Evolutionary conservation across 2,113 vertebrate species (phyloP).

Genomic region (Circaetus cinerascens): DNA sequence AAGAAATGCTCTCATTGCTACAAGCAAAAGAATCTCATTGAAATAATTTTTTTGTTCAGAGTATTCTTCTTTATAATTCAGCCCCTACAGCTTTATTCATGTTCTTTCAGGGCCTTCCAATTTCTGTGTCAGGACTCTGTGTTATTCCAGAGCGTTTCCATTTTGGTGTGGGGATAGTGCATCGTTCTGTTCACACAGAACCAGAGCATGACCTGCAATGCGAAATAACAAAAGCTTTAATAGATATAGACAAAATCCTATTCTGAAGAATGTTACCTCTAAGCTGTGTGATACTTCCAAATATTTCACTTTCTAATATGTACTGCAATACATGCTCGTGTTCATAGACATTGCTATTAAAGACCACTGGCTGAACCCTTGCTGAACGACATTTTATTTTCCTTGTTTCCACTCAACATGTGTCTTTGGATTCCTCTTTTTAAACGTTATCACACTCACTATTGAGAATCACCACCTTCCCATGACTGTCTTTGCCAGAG

Average conservation of each 20-base stretch:
- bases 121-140: not conserved
- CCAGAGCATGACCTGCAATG: not conserved
- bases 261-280: not conserved
- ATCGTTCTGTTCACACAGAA: not conserved
- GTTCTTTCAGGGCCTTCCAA: not conserved
- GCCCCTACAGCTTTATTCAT: not conserved
- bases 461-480: not conserved
- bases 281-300: not conserved
- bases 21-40: not conserved
- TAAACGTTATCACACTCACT: not conserved
- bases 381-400: not conserved
- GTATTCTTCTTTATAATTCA: not conserved
- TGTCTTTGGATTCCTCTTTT: not conserved
- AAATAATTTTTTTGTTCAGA: not conserved
- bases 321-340: not conserved
- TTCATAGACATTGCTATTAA: not conserved
- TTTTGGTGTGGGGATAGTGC: not conserved
- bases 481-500: not conserved
- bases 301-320: not conserved
- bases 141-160: not conserved
- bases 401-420: not conserved
- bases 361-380: not conserved
- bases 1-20: not conserved
- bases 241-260: not conserved
- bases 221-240: not conserved